phyloP scores from a whole-genome alignment of 2,113 vertebrate species.

The Amblyopsis rosae region DNA sequence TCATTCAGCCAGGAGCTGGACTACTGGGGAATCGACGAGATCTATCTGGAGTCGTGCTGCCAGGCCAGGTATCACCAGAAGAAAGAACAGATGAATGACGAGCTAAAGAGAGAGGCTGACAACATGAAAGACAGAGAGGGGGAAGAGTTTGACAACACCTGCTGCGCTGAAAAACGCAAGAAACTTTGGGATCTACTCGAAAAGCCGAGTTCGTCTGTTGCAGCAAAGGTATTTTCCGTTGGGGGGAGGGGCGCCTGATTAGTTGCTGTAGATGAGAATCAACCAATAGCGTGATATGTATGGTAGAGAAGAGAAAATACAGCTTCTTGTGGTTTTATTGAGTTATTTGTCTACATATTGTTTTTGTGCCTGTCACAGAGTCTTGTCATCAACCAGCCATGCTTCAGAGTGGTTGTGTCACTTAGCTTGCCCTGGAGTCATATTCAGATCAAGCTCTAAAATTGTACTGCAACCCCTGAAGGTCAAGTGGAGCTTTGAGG shows the following conservation, averaged over 20 bases:
- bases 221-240: slow-evolving; percentile 89
- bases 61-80: slow-evolving; percentile 99
- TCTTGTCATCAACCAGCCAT: slow-evolving; percentile 30
- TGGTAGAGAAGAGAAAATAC: slow-evolving; percentile 17
- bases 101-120: slow-evolving; percentile 95
- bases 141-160: slow-evolving; percentile 97
- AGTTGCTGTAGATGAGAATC: no score
- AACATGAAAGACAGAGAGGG: slow-evolving; percentile 92
- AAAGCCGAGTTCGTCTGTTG: slow-evolving; percentile 96
- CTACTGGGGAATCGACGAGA: slow-evolving; percentile 98
- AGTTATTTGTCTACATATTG: slow-evolving; percentile 16
- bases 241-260: no score
- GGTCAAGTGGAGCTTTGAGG: slow-evolving; percentile 22
- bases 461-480: slow-evolving; percentile 1
- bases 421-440: slow-evolving; percentile 27
- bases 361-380: slow-evolving; percentile 40
- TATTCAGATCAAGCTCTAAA: slow-evolving; percentile 19
- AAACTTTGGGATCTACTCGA: slow-evolving; percentile 98
- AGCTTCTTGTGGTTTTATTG: slow-evolving; percentile 11
- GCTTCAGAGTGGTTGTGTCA: slow-evolving; percentile 8
- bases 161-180: slow-evolving; percentile 95
- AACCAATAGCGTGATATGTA: slow-evolving; percentile 2
- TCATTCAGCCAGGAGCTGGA: slow-evolving; percentile 98
- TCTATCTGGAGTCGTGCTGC: slow-evolving; percentile 98
- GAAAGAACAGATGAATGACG: slow-evolving; percentile 99